These are phyloP conservation scores for Drosophila nr. perissopoda DNA, from an alignment of 2,888 invertebrate species.

Conservation along the genomic window DNA sequence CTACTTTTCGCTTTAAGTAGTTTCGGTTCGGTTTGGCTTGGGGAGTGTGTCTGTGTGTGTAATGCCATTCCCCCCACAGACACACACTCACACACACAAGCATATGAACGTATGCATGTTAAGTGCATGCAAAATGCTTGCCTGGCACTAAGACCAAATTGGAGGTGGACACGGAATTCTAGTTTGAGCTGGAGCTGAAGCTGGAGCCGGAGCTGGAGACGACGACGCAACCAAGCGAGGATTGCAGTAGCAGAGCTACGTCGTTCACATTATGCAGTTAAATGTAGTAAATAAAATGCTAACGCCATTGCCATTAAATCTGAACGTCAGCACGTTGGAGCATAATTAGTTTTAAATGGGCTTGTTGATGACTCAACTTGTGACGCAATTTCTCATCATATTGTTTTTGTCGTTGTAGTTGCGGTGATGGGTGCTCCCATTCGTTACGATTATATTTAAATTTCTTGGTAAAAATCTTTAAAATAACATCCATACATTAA, in stretches of 20 bases:
- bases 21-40: slow-evolving; percentile 57
- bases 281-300: slow-evolving; percentile 80
- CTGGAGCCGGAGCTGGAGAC: background rate
- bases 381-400: slow-evolving; percentile 8
- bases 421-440: background rate
- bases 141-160: slow-evolving; percentile 46
- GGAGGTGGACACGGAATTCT: slow-evolving; percentile 15
- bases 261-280: slow-evolving; percentile 72
- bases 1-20: slow-evolving; percentile 73
- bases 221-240: slow-evolving; percentile 1
- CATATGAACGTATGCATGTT: slow-evolving; percentile 30
- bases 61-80: background rate
- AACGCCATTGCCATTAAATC: slow-evolving; percentile 72
- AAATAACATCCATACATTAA: background rate
- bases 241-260: slow-evolving; percentile 1
- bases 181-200: background rate
- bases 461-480: background rate
- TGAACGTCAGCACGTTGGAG: slow-evolving; percentile 67
- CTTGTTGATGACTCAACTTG: slow-evolving; percentile 67
- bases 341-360: slow-evolving; percentile 76
- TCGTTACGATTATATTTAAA: background rate
- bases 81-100: background rate
- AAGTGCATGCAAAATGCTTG: slow-evolving; percentile 73
- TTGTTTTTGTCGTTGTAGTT: slow-evolving; percentile 1
- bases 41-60: slow-evolving; percentile 17